phyloP scores from a whole-genome alignment of 2,797 vertebrate species.

The Todus mexicanus region DNA sequence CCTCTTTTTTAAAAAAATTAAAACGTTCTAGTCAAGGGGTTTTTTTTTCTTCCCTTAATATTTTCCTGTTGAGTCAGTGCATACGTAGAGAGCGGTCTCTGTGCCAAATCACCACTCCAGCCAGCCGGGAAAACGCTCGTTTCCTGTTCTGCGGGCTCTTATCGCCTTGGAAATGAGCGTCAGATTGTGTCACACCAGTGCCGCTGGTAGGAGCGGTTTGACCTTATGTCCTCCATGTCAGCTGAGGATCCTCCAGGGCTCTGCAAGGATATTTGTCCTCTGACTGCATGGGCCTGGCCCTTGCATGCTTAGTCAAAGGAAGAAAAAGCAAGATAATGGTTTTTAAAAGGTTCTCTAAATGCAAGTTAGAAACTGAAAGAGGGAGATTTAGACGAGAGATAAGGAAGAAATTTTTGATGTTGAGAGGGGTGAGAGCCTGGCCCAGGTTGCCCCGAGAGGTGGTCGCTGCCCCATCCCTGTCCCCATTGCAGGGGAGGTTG shows the following conservation, averaged over 20 bases:
- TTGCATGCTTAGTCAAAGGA: neutral
- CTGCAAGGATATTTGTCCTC: neutral
- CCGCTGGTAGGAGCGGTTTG: neutral
- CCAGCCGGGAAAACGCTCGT: neutral
- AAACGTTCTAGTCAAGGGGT: neutral
- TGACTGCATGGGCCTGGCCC: neutral
- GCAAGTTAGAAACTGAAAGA: too few species aligned
- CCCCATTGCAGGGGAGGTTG: neutral
- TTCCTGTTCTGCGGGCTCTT: neutral
- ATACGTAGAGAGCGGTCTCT: neutral
- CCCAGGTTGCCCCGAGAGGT: neutral
- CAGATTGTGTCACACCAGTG: neutral
- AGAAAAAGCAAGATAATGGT: neutral
- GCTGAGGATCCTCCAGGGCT: neutral
- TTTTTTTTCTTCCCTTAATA: neutral
- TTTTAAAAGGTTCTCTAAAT: neutral
- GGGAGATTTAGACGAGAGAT: neutral
- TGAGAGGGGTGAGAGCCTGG: neutral
- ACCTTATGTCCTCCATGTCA: neutral
- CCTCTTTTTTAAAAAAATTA: neutral
- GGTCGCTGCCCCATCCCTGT: neutral
- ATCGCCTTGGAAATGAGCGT: neutral
- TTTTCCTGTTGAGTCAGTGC: constrained; percentile 15
- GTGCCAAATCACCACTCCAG: neutral
- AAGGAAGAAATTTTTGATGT: neutral